Evolutionary conservation across 2,113 vertebrate species (phyloP), one percentile per base, ranked within the genome.

Genomic region (Craseonycteris thonglongyai): DNA sequence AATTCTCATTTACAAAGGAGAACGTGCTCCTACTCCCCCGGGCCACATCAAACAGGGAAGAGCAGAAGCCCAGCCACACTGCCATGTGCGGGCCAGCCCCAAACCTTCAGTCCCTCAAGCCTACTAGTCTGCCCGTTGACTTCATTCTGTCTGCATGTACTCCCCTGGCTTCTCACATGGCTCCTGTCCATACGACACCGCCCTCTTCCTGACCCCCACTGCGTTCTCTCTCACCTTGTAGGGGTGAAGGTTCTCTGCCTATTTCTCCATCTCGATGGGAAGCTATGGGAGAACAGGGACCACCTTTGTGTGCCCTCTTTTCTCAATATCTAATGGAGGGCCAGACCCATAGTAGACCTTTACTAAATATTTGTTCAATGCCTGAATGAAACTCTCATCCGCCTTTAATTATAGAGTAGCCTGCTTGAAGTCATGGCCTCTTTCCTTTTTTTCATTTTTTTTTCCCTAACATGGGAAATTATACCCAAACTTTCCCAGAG

Each of bases 301-400:
- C 4, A 0, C 9, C 5, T 49, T 19, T 56, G 72, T 8, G 7
- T 51, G 56, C 8, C 35, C 18, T 72, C 45, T 45, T n/a, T 84
- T 40, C 71, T 66, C 30, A 18, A 2, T 15, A 14, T 63, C 26
- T 49, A 87, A 75, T 66, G 92, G 49, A 92, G 30, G 15, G 3
- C 22, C 38, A 35, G 21, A 33, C 14, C 74, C 5, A 2, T 5
- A 69, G 47, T 10, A 90, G 38, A 95, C 68, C 30, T 33, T 94
- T 94, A 94, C 66, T 92, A 87, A 96, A 85, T 81, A 92, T 93
- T 86, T 91, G 81, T 61, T 89, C 95, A 91, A 49, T 61, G 51
- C 82, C 88, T 91, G 91, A 96, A 93, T 91, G 93, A 89, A 93
- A 96, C 91, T 89, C 63, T 91, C 74, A 94, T 86, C 58, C 1